phyloP scores from a whole-genome alignment of 2,113 vertebrate genomes.

The Ranitomeya variabilis region DNA sequence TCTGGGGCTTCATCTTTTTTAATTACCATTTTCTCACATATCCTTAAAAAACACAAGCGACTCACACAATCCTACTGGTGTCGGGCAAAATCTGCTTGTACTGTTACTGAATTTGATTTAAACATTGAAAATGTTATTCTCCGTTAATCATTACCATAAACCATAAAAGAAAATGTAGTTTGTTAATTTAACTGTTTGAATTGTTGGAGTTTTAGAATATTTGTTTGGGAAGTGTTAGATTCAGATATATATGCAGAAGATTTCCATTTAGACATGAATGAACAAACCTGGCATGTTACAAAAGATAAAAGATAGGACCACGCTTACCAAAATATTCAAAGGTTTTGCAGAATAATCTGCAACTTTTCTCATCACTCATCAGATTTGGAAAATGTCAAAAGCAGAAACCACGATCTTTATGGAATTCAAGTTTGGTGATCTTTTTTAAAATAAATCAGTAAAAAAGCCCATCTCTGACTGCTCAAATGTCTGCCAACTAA shows the following conservation, averaged over 20 bases:
- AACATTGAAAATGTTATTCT: constrained; percentile 8
- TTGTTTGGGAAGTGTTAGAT: background rate
- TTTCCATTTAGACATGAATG: background rate
- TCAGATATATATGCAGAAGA: background rate
- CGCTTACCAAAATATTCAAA: no score
- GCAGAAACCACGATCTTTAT: no score
- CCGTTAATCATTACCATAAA: background rate
- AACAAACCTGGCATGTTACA: background rate
- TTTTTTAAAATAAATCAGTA: no score
- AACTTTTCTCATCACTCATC: no score
- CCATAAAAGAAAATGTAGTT: background rate
- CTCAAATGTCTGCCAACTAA: no score
- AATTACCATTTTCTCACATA: constrained; percentile 62
- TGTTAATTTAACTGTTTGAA: background rate
- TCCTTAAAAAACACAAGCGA: constrained; percentile 36
- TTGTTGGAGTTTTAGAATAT: background rate
- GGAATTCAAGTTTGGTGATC: no score
- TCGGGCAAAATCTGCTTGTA: background rate
- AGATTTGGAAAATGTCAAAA: no score
- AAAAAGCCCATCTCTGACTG: no score
- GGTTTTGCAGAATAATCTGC: no score
- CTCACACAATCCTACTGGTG: constrained; percentile 4
- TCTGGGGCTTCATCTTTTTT: constrained; percentile 66
- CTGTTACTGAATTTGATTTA: background rate
- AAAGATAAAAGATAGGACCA: no score